These are phyloP conservation scores for Sardinella longiceps DNA, from an alignment of 2,797 vertebrate genomes.

Conservation along the genomic window DNA sequence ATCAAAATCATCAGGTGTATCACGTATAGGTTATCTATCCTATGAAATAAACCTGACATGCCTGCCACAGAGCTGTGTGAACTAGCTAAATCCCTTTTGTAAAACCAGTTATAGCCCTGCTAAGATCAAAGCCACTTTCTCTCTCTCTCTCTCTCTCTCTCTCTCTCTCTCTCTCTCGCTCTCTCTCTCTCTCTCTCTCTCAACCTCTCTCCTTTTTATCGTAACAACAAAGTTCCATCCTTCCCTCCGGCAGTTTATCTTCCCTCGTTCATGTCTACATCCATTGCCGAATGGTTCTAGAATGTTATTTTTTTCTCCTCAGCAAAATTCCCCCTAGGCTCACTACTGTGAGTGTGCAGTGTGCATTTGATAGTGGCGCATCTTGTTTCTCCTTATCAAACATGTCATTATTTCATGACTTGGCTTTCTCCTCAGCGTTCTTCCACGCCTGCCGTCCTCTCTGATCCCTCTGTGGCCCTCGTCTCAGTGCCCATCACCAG, in stretches of 20 bases:
- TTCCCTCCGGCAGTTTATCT: constrained; percentile 73
- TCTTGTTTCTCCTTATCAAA: constrained; percentile 50
- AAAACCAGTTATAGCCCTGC: constrained; percentile 52
- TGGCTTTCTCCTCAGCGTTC: constrained; percentile 19
- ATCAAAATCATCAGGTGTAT: not conserved
- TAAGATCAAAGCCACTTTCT: constrained; percentile 53
- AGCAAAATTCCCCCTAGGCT: constrained; percentile 41
- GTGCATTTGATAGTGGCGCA: constrained; percentile 68
- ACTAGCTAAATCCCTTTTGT: constrained; percentile 55
- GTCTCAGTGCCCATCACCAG: not conserved
- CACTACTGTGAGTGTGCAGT: constrained; percentile 65
- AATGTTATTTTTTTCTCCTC: constrained; percentile 51
- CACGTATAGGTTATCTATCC: not conserved
- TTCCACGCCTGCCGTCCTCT: not conserved
- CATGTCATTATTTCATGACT: constrained; percentile 50
- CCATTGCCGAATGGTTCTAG: constrained; percentile 72
- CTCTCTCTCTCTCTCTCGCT: constrained; percentile 19
- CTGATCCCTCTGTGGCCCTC: not conserved
- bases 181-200: constrained; percentile 22
- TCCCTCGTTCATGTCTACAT: constrained; percentile 72
- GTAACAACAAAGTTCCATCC: constrained; percentile 65
- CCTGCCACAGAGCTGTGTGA: not conserved
- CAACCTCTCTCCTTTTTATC: constrained; percentile 56
- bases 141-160: constrained; percentile 25
- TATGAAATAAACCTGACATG: not conserved